Percentiles rank a stretch among this genome's conserved stretches.
Conservation (phyloP, 2,797 vertebrate species). For the Gymnothorax javanicus region DNA sequence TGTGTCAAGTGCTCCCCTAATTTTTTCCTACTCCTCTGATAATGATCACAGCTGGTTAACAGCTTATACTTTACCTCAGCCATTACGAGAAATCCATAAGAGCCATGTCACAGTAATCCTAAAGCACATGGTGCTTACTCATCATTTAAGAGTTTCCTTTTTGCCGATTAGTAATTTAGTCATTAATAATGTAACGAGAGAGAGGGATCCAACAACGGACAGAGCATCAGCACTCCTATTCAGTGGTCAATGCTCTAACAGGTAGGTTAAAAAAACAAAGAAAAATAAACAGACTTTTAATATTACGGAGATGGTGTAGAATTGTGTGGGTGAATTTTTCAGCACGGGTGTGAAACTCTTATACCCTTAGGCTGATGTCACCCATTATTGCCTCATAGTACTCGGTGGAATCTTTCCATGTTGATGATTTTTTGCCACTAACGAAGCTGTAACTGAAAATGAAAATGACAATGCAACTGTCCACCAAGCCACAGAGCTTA, state of each 20-base stretch:
- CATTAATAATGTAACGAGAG: neutral
- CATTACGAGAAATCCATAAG: neutral
- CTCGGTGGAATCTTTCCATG: neutral
- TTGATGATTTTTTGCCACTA: neutral
- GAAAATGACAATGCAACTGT: neutral
- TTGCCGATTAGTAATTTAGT: constrained; percentile 1
- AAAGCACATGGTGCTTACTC: neutral
- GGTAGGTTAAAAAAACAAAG: neutral
- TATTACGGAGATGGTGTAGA: neutral
- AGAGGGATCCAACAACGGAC: neutral
- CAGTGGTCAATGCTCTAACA: neutral
- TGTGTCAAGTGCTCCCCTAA: neutral
- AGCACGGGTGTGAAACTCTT: neutral
- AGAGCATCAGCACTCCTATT: neutral
- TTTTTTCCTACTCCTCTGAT: neutral
- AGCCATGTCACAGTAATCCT: neutral
- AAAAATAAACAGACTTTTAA: neutral
- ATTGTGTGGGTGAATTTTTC: neutral
- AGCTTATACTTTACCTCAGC: neutral
- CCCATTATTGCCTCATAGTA: neutral
- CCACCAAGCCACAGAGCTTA: neutral
- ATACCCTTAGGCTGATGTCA: neutral
- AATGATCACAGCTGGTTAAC: neutral
- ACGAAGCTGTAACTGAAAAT: too few species aligned
- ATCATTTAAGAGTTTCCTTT: neutral